Conservation (phyloP, 35 echinoderm and acorn worm genomes). For the Acanthaster planci region DNA sequence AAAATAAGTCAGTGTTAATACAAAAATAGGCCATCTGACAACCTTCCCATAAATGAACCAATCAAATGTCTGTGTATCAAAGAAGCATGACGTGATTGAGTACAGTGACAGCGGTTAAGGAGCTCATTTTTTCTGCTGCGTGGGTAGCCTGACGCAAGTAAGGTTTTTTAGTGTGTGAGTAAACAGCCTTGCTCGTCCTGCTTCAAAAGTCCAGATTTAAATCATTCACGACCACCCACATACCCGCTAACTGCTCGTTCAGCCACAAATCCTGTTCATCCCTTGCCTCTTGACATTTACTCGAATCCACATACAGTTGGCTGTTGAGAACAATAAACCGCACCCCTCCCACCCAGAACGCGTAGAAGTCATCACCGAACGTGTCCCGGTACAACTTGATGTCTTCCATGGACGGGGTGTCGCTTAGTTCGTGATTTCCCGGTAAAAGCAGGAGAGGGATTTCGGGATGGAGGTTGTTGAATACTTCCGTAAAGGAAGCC, state of each 20-base stretch:
- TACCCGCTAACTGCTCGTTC: constrained; percentile 77
- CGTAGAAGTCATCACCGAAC: constrained; percentile 89
- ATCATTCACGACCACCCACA: neutral
- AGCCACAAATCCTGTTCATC: constrained; percentile 81
- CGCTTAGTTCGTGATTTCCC: constrained; percentile 92
- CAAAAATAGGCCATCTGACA: neutral
- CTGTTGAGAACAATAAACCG: constrained; percentile 82
- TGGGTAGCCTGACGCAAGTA: too few relatives aligned
- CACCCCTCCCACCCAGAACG: constrained; percentile 90
- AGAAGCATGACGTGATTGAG: too few relatives aligned
- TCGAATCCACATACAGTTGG: constrained; percentile 80
- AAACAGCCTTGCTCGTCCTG: too few relatives aligned
- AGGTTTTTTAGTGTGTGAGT: too few relatives aligned
- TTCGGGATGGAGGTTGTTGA: constrained; percentile 61
- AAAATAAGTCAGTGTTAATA: too few relatives aligned
- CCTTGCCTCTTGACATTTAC: constrained; percentile 62
- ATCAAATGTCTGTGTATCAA: too few relatives aligned
- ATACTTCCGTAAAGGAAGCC: constrained; percentile 70
- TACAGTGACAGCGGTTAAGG: too few relatives aligned
- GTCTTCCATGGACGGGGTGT: constrained; percentile 62
- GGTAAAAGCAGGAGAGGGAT: constrained; percentile 90
- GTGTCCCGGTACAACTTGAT: constrained; percentile 55
- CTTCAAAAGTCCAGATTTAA: too few relatives aligned
- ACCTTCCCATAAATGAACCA: neutral
- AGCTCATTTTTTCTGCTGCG: too few relatives aligned